phyloP scores from a whole-genome alignment of 2,113 vertebrate species.

The Merops nubicus region DNA sequence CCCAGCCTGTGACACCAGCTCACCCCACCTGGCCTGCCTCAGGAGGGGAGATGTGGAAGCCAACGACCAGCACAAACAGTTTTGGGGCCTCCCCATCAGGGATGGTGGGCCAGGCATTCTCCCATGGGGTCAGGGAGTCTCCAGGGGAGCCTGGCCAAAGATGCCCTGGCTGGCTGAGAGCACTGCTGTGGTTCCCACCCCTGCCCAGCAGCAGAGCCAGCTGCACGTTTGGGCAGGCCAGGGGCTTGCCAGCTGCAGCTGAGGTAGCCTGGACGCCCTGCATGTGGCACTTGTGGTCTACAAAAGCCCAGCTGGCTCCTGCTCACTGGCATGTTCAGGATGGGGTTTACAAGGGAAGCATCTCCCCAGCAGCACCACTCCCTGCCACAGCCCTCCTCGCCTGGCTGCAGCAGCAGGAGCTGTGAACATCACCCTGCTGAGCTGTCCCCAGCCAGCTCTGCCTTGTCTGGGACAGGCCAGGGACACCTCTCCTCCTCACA shows the following conservation, averaged over 20 bases:
- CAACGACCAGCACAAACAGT: accelerated
- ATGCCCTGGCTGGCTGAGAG: background rate
- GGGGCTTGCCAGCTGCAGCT: background rate
- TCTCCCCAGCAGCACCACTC: background rate
- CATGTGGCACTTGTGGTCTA: background rate
- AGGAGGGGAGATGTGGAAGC: background rate
- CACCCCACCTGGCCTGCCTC: background rate
- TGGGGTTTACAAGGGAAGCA: accelerated
- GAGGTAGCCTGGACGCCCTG: background rate
- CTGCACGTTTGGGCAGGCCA: accelerated
- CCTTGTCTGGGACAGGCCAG: background rate
- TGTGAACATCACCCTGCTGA: background rate
- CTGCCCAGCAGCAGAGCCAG: background rate
- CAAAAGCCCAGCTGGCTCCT: background rate
- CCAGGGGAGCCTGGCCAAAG: background rate
- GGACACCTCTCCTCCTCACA: background rate
- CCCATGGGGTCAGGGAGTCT: too few species aligned
- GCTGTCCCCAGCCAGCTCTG: background rate
- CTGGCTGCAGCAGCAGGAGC: background rate
- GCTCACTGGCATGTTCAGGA: background rate
- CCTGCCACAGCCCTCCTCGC: background rate
- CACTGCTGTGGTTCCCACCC: background rate
- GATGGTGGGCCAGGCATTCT: background rate
- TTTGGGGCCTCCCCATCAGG: background rate
- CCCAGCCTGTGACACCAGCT: accelerated